Evolutionary conservation across 2,888 invertebrate species (phyloP).

Genomic region (Erannis defoliaria): DNA sequence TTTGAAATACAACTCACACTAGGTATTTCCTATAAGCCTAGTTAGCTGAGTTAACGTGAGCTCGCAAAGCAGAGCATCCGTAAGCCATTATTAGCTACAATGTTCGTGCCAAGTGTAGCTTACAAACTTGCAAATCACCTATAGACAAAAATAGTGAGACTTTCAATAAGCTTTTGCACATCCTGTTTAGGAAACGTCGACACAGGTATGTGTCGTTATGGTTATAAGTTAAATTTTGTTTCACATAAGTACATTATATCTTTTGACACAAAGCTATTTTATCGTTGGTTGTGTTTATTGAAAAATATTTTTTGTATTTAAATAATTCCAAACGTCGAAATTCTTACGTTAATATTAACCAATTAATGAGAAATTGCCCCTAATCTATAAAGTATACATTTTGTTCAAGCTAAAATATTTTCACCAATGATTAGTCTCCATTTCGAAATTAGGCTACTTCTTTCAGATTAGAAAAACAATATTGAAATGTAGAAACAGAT

Average conservation of each 20-base stretch:
- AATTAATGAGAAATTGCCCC: background rate
- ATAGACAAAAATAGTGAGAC: conserved; percentile 40
- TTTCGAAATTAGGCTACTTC: conserved; percentile 23
- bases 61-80: conserved; percentile 60
- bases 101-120: conserved; percentile 45
- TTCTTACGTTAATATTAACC: background rate
- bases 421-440: conserved; percentile 8
- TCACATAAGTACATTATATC: no score
- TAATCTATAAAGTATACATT: background rate
- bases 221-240: no score
- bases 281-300: no score
- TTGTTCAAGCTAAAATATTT: background rate
- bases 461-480: conserved; percentile 22
- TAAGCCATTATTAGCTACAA: conserved; percentile 55
- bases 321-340: background rate
- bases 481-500: conserved; percentile 40
- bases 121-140: conserved; percentile 48
- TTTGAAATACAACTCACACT: background rate
- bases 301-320: background rate
- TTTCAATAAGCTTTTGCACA: conserved; percentile 34
- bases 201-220: no score
- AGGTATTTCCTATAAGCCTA: conserved; percentile 19
- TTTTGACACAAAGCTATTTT: no score
- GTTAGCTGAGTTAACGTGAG: conserved; percentile 9
- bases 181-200: conserved; percentile 38